Conservation (phyloP, 2,113 vertebrate genomes). For the Triplophysa siluroides region DNA sequence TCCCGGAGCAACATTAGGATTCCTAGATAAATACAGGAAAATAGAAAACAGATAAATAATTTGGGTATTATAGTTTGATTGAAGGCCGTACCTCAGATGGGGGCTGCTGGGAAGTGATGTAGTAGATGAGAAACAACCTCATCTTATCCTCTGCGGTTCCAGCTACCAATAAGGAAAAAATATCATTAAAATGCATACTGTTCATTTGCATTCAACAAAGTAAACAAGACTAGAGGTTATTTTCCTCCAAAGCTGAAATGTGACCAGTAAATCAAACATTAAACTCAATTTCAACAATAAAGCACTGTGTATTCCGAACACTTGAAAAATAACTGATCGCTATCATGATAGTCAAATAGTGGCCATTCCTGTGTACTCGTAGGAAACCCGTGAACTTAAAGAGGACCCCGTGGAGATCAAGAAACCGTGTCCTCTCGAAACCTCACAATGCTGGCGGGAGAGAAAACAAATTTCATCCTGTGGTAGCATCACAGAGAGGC, state of each 20-base stretch:
- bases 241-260: neutral
- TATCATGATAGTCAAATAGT: constrained; percentile 38
- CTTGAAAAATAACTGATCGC: constrained; percentile 26
- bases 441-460: constrained; percentile 41
- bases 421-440: constrained; percentile 34
- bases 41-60: too few relatives aligned
- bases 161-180: constrained; percentile 70
- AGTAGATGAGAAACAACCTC: constrained; percentile 97
- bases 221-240: constrained; percentile 1
- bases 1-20: too few relatives aligned
- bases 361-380: constrained; percentile 41
- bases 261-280: constrained; percentile 32
- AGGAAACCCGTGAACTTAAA: constrained; percentile 38
- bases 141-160: constrained; percentile 99
- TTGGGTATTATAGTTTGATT: neutral
- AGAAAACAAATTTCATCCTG: constrained; percentile 46
- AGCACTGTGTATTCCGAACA: constrained; percentile 31
- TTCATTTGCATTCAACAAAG: constrained; percentile 37
- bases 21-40: neutral
- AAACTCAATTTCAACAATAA: constrained; percentile 31
- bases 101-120: constrained; percentile 86
- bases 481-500: constrained; percentile 41
- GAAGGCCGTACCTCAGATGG: constrained; percentile 86
- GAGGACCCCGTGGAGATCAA: constrained; percentile 46
- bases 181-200: constrained; percentile 33